phyloP scores from a whole-genome alignment of 2,797 vertebrate genomes.

The Iguana delicatissima region DNA sequence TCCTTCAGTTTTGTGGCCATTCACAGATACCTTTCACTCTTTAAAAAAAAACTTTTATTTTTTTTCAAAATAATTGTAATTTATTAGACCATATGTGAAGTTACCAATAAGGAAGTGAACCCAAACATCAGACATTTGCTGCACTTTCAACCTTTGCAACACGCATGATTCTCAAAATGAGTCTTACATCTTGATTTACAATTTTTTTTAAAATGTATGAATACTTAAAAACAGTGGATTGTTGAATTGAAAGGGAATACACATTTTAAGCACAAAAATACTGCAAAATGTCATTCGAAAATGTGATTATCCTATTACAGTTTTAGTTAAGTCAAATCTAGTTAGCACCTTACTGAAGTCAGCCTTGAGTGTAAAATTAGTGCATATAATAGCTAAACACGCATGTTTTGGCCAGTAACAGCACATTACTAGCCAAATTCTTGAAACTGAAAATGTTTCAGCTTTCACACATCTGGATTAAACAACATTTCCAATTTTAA shows the following conservation, averaged over 20 bases:
- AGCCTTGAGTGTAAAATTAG: conserved; percentile 74
- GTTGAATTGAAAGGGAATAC: conserved; percentile 80
- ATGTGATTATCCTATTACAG: conserved; percentile 74
- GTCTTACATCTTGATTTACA: conserved; percentile 84
- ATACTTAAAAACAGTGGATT: conserved; percentile 81
- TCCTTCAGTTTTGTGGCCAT: conserved; percentile 60
- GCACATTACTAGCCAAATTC: conserved; percentile 64
- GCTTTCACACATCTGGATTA: conserved; percentile 72
- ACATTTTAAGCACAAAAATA: conserved; percentile 78
- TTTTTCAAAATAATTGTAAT: conserved; percentile 79
- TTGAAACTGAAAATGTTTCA: conserved; percentile 65
- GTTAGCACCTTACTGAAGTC: conserved; percentile 83
- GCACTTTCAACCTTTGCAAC: conserved; percentile 80
- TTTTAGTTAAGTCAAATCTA: conserved; percentile 80
- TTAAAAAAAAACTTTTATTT: conserved; percentile 75
- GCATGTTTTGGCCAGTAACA: conserved; percentile 68
- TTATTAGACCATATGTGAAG: conserved; percentile 75
- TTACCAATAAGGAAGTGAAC: conserved; percentile 77
- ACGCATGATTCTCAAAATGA: conserved; percentile 82
- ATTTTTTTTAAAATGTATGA: conserved; percentile 77
- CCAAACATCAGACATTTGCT: conserved; percentile 80
- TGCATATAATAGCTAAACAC: conserved; percentile 74
- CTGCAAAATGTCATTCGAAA: conserved; percentile 77
- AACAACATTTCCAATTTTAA: conserved; percentile 76
- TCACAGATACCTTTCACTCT: conserved; percentile 76